A percentile compares a stretch with the other conserved stretches of the same genome.
Conservation (phyloP, 2,797 vertebrate genomes). For the Peromyscus eremicus region DNA sequence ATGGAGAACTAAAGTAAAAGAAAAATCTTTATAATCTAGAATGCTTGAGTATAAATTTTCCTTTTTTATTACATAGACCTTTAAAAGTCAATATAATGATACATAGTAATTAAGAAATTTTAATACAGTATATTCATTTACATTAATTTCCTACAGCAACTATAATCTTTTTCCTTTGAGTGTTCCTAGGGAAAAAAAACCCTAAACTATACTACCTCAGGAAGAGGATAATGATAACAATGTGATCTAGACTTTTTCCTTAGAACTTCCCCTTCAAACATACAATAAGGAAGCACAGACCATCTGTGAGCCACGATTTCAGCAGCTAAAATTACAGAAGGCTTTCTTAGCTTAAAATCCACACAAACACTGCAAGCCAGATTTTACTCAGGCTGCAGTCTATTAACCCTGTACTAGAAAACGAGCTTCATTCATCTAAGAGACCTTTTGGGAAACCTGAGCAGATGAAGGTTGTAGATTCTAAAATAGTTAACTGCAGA, state of each 20-base stretch:
- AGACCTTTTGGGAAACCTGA: not conserved
- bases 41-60: constrained; percentile 50
- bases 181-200: not conserved
- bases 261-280: not conserved
- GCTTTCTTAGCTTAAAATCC: not conserved
- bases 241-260: constrained; percentile 3
- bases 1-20: not conserved
- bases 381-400: not conserved
- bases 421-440: not conserved
- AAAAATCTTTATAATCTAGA: constrained; percentile 27
- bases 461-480: not conserved
- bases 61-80: constrained; percentile 19
- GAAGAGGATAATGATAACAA: constrained; percentile 3
- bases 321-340: not conserved
- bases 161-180: constrained; percentile 54
- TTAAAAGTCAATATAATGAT: constrained; percentile 41
- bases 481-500: not conserved
- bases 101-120: not conserved
- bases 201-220: constrained; percentile 1
- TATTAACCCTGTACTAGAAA: not conserved
- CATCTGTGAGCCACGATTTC: not conserved
- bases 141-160: not conserved
- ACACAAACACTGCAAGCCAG: not conserved
- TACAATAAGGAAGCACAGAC: too few species aligned
- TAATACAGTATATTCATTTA: constrained; percentile 43